Evolutionary conservation across 2,888 invertebrate species (phyloP), one percentile per base, ranked within the genome.

Genomic region (Pyrrhia umbra): DNA sequence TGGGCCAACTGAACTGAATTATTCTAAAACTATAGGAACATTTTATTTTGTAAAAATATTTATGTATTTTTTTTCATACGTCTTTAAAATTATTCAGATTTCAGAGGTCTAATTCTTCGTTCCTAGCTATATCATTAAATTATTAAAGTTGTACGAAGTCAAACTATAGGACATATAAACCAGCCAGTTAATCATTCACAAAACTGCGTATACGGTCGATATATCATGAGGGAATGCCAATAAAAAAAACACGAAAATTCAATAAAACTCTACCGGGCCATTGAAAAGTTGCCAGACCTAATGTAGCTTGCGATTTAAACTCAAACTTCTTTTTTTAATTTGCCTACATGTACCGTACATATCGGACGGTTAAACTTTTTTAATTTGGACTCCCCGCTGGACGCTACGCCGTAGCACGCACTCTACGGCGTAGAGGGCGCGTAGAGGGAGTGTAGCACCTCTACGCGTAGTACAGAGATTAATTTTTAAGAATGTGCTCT

Each of bases 311-410:
- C 50, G 59, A 60, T 67, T 63, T 49, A 54, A 60, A 73, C 20
- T 16, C 40, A 49, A 46, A 43, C 60, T 20, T 65, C 20, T 84
- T 82, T 86, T 65, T 84, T 81, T 75, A 74, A 83, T 87, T 87
- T 85, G 81, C 85, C 82, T 83, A 79, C 82, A 73, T 60, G 82
- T 30, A 13, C 10, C 30, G 30, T 79, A 76, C 69, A 42, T 75
- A 72, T 74, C 75, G 74, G 80, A 79, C 79, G 85, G 81, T 86
- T 80, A 82, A 92, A 92, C 91, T 92, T 93, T 93, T 93, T 93
- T 92, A 93, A 92, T 93, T 89, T 90, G 84, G 85, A 79, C 77
- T 77, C 79, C 80, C 75, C 67, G 66, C 60, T 58, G 66, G 70
- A 55, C 43, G 20, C 45, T 43, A 45, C 66, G 60, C 65, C 73